These are phyloP conservation scores for Eucriotettix oculatus DNA, from an alignment of 2,888 invertebrate species.

Conservation along the genomic window DNA sequence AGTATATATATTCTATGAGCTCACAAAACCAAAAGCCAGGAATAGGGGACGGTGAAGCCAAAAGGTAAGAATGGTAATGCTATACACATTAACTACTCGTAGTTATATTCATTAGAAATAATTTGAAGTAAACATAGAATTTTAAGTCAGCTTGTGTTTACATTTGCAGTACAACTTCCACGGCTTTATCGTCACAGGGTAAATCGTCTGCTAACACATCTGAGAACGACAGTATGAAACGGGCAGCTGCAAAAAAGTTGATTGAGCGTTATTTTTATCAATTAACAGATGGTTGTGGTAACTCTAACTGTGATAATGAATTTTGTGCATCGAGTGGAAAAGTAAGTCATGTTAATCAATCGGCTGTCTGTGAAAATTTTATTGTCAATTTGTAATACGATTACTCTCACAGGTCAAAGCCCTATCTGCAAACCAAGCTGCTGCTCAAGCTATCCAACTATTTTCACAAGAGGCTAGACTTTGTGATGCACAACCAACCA, in stretches of 20 bases:
- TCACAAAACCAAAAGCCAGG: constrained; percentile 13
- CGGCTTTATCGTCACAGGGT: constrained; percentile 8
- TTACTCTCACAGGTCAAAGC: constrained; percentile 38
- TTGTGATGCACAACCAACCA: constrained; percentile 56
- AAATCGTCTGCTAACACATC: constrained; percentile 6
- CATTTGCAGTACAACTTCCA: constrained; percentile 4
- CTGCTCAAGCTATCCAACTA: constrained; percentile 72
- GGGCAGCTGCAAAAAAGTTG: constrained; percentile 54
- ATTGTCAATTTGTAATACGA: too few relatives aligned
- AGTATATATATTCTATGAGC: constrained; percentile 16
- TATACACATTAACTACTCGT: not conserved
- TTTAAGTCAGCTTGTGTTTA: not conserved
- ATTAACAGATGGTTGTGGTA: constrained; percentile 81
- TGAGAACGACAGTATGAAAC: constrained; percentile 27
- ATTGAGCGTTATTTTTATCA: constrained; percentile 90
- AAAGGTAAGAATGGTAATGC: constrained; percentile 12
- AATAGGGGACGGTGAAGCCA: constrained; percentile 15
- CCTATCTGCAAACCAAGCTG: constrained; percentile 75
- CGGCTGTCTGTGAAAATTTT: not conserved
- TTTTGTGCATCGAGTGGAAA: constrained; percentile 82
- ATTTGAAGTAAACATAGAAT: not conserved
- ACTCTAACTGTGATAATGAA: constrained; percentile 68
- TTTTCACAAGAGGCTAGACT: constrained; percentile 70
- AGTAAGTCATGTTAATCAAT: constrained; percentile 29
- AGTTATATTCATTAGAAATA: not conserved